Evolutionary conservation across 2,113 vertebrate genomes (phyloP).

Genomic region (Crocuta crocuta): DNA sequence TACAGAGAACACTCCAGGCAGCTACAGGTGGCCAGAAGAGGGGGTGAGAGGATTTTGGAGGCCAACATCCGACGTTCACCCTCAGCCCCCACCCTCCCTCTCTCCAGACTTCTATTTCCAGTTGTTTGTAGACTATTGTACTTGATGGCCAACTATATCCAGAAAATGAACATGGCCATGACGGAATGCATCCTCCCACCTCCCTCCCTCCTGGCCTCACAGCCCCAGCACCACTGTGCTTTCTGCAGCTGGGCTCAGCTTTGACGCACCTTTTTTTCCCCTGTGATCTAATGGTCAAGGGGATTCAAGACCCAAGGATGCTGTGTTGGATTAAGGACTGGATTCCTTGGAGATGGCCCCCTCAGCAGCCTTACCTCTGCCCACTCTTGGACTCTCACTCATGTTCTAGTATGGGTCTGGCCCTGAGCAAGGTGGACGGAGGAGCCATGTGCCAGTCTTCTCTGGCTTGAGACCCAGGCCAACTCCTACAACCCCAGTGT

Average conservation of each 20-base stretch:
- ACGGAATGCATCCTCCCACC: not conserved
- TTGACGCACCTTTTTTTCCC: not conserved
- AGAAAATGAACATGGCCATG: not conserved
- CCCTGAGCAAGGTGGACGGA: not conserved
- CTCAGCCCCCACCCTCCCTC: not conserved
- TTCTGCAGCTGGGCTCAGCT: not conserved
- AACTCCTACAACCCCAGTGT: not conserved
- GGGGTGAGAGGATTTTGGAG: not conserved
- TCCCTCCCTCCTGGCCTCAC: not conserved
- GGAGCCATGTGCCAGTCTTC: not conserved
- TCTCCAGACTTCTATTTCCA: not conserved
- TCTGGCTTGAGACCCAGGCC: not conserved
- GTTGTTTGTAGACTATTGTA: not conserved
- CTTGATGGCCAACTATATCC: not conserved
- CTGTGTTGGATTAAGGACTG: too few relatives aligned
- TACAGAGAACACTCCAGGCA: not conserved
- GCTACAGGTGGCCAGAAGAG: not conserved
- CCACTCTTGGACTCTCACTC: not conserved
- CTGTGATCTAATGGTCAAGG: not conserved
- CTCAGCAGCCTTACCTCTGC: not conserved
- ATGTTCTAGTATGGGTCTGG: not conserved
- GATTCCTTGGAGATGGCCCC: fast-evolving
- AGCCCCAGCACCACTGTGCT: not conserved
- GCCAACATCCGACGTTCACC: not conserved
- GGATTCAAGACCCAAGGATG: not conserved